Evolutionary conservation across 2,888 invertebrate genomes (phyloP), one percentile per base, ranked within the genome.

Genomic region (Clunio marinus): DNA sequence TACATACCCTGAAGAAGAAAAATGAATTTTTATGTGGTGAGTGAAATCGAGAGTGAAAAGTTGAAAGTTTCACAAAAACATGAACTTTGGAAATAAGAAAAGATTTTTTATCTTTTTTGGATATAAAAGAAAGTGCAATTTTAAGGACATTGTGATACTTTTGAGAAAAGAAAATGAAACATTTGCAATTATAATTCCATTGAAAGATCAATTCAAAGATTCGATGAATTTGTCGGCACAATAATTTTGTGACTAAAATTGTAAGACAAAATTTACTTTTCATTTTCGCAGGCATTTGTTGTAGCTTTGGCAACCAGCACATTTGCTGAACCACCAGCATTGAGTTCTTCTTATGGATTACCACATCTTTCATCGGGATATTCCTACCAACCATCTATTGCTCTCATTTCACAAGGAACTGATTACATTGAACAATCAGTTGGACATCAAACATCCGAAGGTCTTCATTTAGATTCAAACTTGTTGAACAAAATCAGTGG

Each of bases 1-100:
- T 27, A 27, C 13, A 27, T 10, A n/a, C 20, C 17, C 13, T 45
- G n/a, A 13, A 45, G 15, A 45, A 13, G 8, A 15, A 27, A 57
- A 57, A 57, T 57, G 57, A 57, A 57, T 57, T 57, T 57, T 3
- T 57, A 25, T 15, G 57, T 15, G 57, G 57, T 57, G 15, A 57
- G 57, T 27, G 57, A 4, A 57, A 13, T 13, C 5, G 10, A 17
- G 22, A 17, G 5, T 51, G 57, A 5, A 57, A 45, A 17, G 45
- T 15, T 15, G 3, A 3, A 17, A 45, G 13, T 45, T 45, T 8
- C 2, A 57, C 13, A 22, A 27, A 51, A 51, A 51, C 2, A 22
- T n/a, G 51, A 17, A n/a, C n/a, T n/a, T n/a, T n/a, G n/a, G n/a
- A n/a, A n/a, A n/a, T n/a, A n/a, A n/a, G n/a, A n/a, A n/a, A n/a